Conservation (phyloP, 2,888 invertebrate genomes). For the Cheilosia urbana region DNA sequence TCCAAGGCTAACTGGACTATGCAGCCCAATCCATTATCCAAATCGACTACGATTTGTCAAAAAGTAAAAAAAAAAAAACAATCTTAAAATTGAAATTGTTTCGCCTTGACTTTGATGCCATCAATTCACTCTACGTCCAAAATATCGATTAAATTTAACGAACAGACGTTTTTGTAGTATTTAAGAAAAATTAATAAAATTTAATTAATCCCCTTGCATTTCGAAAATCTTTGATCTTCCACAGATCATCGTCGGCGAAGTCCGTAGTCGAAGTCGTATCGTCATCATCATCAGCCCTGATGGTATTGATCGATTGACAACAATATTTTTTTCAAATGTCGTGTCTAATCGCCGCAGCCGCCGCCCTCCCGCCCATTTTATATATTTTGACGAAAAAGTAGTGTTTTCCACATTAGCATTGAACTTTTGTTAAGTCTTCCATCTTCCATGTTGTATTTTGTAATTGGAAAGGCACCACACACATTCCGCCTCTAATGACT, state of each 20-base stretch:
- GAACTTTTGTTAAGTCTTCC: constrained; percentile 14
- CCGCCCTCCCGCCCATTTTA: constrained; percentile 36
- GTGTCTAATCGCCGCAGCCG: not conserved
- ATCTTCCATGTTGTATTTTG: not conserved
- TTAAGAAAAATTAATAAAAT: constrained; percentile 43
- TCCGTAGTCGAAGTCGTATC: not conserved
- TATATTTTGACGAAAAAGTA: constrained; percentile 56
- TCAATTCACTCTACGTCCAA: constrained; percentile 36
- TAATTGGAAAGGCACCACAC: constrained; percentile 17
- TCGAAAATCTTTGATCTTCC: constrained; percentile 58
- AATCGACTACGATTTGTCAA: constrained; percentile 38
- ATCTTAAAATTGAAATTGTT: not conserved
- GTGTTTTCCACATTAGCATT: constrained; percentile 52
- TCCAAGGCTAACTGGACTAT: too few relatives aligned
- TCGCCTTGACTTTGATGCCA: constrained; percentile 23
- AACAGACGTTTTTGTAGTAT: constrained; percentile 10
- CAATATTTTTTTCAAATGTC: constrained; percentile 43
- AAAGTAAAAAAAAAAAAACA: constrained; percentile 20
- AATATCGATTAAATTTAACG: constrained; percentile 27
- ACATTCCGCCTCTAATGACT: constrained; percentile 63
- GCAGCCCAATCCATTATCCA: not conserved
- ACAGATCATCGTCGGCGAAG: constrained; percentile 49
- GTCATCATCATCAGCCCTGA: constrained; percentile 38
- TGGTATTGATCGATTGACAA: constrained; percentile 70
- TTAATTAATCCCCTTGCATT: constrained; percentile 52